Evolutionary conservation across 2,888 invertebrate genomes (phyloP).

Genomic region (Diarsia dahlii): DNA sequence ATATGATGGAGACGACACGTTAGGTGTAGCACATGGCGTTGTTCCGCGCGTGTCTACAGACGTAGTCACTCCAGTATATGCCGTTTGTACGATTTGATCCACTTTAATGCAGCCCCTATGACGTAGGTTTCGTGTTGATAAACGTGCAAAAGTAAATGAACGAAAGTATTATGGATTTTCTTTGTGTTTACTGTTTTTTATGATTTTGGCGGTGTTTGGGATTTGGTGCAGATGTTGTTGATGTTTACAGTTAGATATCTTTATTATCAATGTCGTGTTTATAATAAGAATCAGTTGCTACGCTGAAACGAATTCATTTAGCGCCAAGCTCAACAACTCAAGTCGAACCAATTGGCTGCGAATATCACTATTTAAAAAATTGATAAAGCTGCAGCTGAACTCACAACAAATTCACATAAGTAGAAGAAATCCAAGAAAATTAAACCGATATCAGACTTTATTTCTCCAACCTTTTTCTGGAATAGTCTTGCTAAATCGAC

Average conservation of each 20-base stretch:
- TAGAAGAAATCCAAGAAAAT: neutral
- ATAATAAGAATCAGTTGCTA: neutral
- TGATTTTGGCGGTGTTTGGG: constrained; percentile 23
- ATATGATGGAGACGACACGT: constrained; percentile 39
- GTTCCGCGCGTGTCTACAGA: constrained; percentile 19
- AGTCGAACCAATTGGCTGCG: neutral
- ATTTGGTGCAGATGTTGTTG: constrained; percentile 10
- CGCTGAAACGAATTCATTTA: neutral
- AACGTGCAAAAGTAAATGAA: constrained; percentile 45
- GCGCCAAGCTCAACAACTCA: neutral
- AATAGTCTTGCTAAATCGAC: constrained; percentile 48
- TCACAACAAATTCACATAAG: constrained; percentile 9
- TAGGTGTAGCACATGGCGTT: constrained; percentile 36
- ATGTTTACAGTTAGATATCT: constrained; percentile 29
- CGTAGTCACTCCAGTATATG: constrained; percentile 41
- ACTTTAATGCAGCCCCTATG: constrained; percentile 53
- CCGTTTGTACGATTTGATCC: constrained; percentile 55
- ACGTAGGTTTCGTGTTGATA: constrained; percentile 49
- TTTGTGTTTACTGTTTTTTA: constrained; percentile 48
- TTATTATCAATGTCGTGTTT: constrained; percentile 4
- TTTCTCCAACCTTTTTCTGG: constrained; percentile 41
- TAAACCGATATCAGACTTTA: constrained; percentile 17
- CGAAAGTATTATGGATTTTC: constrained; percentile 39
- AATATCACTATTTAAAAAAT: constrained; percentile 11
- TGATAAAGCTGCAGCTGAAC: neutral